Evolutionary conservation across 2,888 invertebrate species (phyloP).

Genomic region (Andricus curvator): DNA sequence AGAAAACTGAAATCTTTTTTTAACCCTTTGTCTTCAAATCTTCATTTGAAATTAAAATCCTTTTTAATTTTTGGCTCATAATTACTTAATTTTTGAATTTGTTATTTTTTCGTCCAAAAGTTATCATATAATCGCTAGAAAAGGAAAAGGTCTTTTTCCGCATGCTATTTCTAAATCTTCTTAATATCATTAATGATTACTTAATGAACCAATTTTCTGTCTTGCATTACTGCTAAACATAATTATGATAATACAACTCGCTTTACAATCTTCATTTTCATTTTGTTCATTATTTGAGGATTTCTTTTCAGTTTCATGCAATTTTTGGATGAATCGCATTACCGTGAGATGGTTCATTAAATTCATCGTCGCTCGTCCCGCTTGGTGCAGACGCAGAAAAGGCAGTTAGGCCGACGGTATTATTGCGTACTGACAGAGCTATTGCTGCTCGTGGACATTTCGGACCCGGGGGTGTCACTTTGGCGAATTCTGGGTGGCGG

Average conservation of each 20-base stretch:
- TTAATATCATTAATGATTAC: neutral
- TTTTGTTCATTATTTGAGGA: neutral
- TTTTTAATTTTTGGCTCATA: too few relatives aligned
- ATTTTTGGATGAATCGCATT: slow-evolving; percentile 1
- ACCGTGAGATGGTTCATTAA: slow-evolving; percentile 35
- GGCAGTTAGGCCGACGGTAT: slow-evolving; percentile 70
- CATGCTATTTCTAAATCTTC: too few relatives aligned
- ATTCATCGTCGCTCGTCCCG: slow-evolving; percentile 61
- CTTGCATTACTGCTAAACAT: neutral
- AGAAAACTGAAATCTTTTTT: too few relatives aligned
- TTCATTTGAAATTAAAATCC: too few relatives aligned
- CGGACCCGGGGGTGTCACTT: slow-evolving; percentile 57
- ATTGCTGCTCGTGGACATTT: slow-evolving; percentile 64
- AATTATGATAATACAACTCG: neutral
- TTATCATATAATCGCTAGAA: too few relatives aligned
- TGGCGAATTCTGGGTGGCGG: slow-evolving; percentile 64
- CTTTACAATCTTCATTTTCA: neutral
- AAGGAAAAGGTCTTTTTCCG: too few relatives aligned
- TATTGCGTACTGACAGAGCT: slow-evolving; percentile 69
- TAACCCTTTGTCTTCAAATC: too few relatives aligned
- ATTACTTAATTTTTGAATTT: too few relatives aligned
- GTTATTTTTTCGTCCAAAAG: too few relatives aligned
- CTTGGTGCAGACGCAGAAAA: slow-evolving; percentile 70
- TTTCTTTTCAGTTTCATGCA: neutral
- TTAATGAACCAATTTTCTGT: neutral